Percentiles rank a stretch among this genome's conserved stretches.
Conservation (phyloP, 2,888 invertebrate species). For the Aporophyla nigra region DNA sequence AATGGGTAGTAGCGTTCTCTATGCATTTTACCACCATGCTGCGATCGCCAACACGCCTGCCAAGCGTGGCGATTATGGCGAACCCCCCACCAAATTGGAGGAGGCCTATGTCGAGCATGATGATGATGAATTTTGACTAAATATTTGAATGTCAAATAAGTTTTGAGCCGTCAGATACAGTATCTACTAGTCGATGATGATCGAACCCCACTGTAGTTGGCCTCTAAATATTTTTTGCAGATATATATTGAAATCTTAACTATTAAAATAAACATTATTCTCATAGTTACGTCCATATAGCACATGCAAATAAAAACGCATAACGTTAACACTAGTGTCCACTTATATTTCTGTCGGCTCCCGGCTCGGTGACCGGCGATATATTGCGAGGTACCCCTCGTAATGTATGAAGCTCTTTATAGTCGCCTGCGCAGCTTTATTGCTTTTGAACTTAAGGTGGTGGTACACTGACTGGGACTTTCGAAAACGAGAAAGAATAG, state of each 20-base stretch:
- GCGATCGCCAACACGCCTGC: too few relatives aligned
- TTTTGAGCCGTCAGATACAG: too few relatives aligned
- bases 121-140: too few relatives aligned
- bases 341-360: slow-evolving; percentile 73
- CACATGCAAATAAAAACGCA: slow-evolving; percentile 67
- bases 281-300: slow-evolving; percentile 32
- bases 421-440: slow-evolving; percentile 75
- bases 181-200: too few relatives aligned
- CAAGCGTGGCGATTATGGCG: too few relatives aligned
- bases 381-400: slow-evolving; percentile 71
- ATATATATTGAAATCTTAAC: not conserved
- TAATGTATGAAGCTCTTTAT: slow-evolving; percentile 77
- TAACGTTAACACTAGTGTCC: slow-evolving; percentile 72
- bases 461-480: slow-evolving; percentile 38
- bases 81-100: too few relatives aligned
- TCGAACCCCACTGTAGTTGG: too few relatives aligned
- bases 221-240: too few relatives aligned
- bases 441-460: slow-evolving; percentile 65
- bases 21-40: too few relatives aligned
- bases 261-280: not conserved
- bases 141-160: too few relatives aligned
- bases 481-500: not conserved
- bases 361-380: slow-evolving; percentile 66
- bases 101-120: too few relatives aligned
- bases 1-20: too few relatives aligned